Evolutionary conservation across 2,888 invertebrate genomes (phyloP).

Genomic region (Monopis laevigella): DNA sequence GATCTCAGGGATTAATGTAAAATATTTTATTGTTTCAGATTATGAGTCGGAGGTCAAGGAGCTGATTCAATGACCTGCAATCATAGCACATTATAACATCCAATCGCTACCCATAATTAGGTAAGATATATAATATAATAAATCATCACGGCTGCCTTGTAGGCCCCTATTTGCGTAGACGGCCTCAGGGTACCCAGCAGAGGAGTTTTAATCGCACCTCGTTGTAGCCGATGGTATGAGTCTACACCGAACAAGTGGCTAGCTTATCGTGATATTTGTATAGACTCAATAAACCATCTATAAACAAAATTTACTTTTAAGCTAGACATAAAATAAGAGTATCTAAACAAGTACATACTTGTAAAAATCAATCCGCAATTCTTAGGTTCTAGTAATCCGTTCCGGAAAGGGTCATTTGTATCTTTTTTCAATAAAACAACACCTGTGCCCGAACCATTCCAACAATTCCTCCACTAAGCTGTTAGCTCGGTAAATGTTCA

Average conservation of each 20-base stretch:
- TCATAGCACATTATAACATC: slow-evolving; percentile 49
- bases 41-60: slow-evolving; percentile 21
- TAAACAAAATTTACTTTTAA: too few species aligned
- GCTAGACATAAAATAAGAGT: too few species aligned
- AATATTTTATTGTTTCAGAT: slow-evolving; percentile 51
- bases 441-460: slow-evolving; percentile 55
- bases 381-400: slow-evolving; percentile 7
- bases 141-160: too few species aligned
- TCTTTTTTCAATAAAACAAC: slow-evolving; percentile 61
- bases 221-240: too few species aligned
- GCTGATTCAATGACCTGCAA: slow-evolving; percentile 35
- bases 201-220: too few species aligned
- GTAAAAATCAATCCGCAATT: slow-evolving; percentile 9
- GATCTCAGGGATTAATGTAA: too few species aligned
- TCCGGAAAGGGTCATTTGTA: slow-evolving; percentile 54
- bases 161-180: too few species aligned
- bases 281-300: too few species aligned
- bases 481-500: slow-evolving; percentile 57
- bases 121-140: slow-evolving; percentile 33
- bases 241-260: too few species aligned
- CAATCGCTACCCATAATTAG: slow-evolving; percentile 46
- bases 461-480: slow-evolving; percentile 45
- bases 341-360: too few species aligned
- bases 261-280: too few species aligned
- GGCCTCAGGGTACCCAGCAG: too few species aligned